Base-by-base conservation (phyloP, 2,888 invertebrate species). In the Pseudococcus longispinus region DNA sequence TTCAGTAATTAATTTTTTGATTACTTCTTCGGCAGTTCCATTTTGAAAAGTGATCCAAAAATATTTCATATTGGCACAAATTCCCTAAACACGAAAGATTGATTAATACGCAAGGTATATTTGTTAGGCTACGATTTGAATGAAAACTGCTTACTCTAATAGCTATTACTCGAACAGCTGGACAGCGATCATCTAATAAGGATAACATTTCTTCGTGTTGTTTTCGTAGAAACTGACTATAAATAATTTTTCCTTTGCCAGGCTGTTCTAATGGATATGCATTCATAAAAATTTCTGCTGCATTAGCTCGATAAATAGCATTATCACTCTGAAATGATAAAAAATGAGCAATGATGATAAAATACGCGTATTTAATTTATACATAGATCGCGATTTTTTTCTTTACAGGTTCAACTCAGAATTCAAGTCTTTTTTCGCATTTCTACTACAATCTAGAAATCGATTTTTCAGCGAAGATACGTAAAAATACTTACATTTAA, bases 201-300 rank as follows among this genome's bases (percentile, higher is more conserved):
- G 88, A 88, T n/a, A 88, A 85, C 77, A 90, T 89, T 88, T 88
- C 89, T 74, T 88, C 85, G 87, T 89, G 89, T 85, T 90, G 90
- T 87, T 88, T 88, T 8, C 89, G 87, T 80, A 88, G 84, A 84
- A 89, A 89, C 20, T 74, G 77, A n/a, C 87, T 88, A 55, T 89
- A 88, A 32, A 88, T 88, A 13, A 87, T 87, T 4, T 87, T 84
- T 13, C 88, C 88, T 51, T 87, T 87, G 15, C 88, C 89, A 29
- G 89, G 89, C 74, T 88, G 88, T 86, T 89, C 89, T 51, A 90
- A 88, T 2, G 90, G 90, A 88, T 89, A 90, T 8, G 88, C 89
- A 87, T 89, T 88, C 23, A 90, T 88, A 83, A 90, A 89, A n/a
- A 90, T 88, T 70, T 89, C 88, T 6, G 89, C 89, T 55, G 90